Evolutionary conservation across 2,797 vertebrate species (phyloP).

Genomic region (Pangasius mekongensis): DNA sequence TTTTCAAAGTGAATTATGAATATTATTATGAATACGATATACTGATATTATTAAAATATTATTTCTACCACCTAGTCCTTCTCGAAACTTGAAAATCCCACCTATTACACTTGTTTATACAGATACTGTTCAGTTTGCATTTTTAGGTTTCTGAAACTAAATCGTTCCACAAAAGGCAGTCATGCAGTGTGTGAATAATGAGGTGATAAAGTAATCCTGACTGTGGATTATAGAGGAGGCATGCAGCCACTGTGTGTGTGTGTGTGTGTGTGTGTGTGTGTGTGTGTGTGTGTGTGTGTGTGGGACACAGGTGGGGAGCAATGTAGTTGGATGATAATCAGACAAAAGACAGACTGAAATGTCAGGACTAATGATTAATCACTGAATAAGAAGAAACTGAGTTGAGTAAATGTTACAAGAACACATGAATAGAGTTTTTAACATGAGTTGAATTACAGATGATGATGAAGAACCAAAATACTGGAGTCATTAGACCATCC

Average conservation of each 20-base stretch:
- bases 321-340: not conserved
- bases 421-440: not conserved
- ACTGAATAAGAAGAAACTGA: not conserved
- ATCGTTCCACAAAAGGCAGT: not conserved
- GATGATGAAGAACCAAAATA: not conserved
- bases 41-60: constrained; percentile 19
- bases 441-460: not conserved
- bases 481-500: not conserved
- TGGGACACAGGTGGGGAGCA: not conserved
- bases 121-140: not conserved
- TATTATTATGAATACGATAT: constrained; percentile 3
- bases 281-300: not conserved
- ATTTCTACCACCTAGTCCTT: constrained; percentile 26
- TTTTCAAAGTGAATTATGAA: not conserved
- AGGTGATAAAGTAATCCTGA: constrained; percentile 11
- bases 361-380: not conserved
- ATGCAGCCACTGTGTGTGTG: not conserved
- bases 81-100: not conserved
- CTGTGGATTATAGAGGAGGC: not conserved
- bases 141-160: not conserved
- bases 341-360: not conserved
- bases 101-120: not conserved
- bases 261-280: not conserved
- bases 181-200: constrained; percentile 25
- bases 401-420: not conserved